A percentile compares a stretch with the other conserved stretches of the same genome.
phyloP scores from a whole-genome alignment of 2,797 vertebrate genomes.

The Gastrophryne carolinensis region DNA sequence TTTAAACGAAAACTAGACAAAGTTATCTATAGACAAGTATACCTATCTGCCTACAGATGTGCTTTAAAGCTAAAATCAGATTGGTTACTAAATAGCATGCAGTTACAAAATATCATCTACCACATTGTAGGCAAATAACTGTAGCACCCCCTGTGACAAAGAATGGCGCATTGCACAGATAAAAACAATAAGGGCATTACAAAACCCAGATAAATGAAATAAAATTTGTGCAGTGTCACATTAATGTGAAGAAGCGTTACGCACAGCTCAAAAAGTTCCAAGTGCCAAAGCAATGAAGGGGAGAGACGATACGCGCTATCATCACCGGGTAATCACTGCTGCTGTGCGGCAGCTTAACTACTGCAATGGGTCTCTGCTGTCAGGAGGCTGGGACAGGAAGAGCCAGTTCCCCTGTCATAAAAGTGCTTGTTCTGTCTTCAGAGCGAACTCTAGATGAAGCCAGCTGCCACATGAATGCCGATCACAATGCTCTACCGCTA shows the following conservation, averaged over 20 bases:
- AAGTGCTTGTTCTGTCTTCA: neutral
- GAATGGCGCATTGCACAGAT: no score
- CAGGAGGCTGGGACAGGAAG: neutral
- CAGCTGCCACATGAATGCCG: neutral
- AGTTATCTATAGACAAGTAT: no score
- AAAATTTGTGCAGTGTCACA: neutral
- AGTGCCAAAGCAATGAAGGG: neutral
- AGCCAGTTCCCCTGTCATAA: neutral
- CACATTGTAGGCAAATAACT: no score
- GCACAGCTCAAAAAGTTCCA: neutral
- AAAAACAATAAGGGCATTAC: no score
- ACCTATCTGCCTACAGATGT: no score
- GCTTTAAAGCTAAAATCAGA: no score
- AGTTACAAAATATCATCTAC: no score
- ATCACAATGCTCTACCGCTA: neutral
- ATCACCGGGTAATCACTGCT: neutral
- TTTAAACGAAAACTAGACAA: no score
- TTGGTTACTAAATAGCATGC: no score
- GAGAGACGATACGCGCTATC: neutral
- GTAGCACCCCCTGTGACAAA: no score
- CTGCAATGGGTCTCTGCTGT: neutral
- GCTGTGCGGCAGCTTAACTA: neutral
- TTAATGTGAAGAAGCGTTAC: neutral
- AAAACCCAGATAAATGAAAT: neutral
- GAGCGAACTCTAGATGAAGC: neutral